Evolutionary conservation across 2,888 invertebrate species (phyloP), one percentile per base, ranked within the genome.

Genomic region (Acronicta aceris): DNA sequence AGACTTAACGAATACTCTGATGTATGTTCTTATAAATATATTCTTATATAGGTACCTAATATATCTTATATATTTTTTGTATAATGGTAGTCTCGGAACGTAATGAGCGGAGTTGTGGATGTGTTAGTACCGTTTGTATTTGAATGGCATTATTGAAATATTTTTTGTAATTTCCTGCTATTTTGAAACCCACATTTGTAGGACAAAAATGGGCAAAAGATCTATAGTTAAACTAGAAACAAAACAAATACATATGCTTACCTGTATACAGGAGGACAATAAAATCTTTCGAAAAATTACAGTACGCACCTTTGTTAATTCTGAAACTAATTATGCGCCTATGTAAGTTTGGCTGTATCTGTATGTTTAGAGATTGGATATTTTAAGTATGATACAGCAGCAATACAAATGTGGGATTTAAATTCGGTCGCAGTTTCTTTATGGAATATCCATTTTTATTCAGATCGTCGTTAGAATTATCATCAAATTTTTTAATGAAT

Each of bases 1-100:
- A 76, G 59, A 59, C 55, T 71, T 65, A 63, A 61, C 17, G 57
- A 77, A 77, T 75, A 72, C 73, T 76, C 78, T 77, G 30, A 55
- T 55, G 66, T 65, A 77, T 70, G 70, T 74, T 67, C 45, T 74
- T 33, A 12, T 36, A 30, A n/a, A 21, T 21, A 21, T 21, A 21
- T 3, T 21, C 21, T 21, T 21, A 21, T 21, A 21, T 21, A 21
- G 2, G 4, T 21, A 21, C 21, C 21, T 21, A 21, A 21, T 21
- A 21, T 21, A 21, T 21, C 21, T 21, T 61, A 64, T 65, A 71
- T 57, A 65, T 33, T 33, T 33, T 77, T 72, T 69, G 40, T 77
- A 74, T 61, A 71, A 66, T 57, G 53, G 65, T 74, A 72, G 74
- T 76, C 62, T 71, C 64, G 58, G 48, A 21, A 63, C 25, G 59